A percentile compares a stretch with the other conserved stretches of the same genome.
These are phyloP conservation scores for Eumacrocentrus americanus DNA, from an alignment of 2,888 invertebrate species.

Conservation along the genomic window DNA sequence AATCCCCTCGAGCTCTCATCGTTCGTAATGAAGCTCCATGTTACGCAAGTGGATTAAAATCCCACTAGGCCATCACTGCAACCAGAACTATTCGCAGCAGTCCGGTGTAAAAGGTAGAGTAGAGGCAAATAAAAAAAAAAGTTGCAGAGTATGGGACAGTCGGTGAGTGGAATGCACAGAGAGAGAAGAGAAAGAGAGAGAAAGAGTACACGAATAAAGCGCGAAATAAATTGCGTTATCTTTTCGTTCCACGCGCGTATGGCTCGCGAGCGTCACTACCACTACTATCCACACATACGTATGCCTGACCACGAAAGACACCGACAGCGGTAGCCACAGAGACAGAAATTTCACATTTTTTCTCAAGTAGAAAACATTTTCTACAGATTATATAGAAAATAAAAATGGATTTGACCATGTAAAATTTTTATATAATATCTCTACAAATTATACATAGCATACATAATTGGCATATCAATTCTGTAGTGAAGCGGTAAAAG, in stretches of 20 bases:
- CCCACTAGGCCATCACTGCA: neutral
- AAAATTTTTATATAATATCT: too few species aligned
- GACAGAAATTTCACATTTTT: too few species aligned
- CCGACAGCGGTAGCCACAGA: too few species aligned
- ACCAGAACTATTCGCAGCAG: neutral
- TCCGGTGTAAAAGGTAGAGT: constrained; percentile 9
- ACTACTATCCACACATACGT: constrained; percentile 40
- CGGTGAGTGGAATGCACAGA: constrained; percentile 39
- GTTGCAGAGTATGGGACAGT: constrained; percentile 29
- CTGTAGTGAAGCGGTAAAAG: too few species aligned
- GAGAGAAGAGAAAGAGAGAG: constrained; percentile 15
- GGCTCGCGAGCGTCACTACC: constrained; percentile 45
- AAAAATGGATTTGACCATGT: too few species aligned
- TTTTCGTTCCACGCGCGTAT: constrained; percentile 59
- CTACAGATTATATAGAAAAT: too few species aligned
- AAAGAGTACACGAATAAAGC: constrained; percentile 46
- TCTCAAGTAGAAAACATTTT: too few species aligned
- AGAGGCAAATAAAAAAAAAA: constrained; percentile 17
- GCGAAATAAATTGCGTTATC: constrained; percentile 58
- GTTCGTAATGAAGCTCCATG: neutral
- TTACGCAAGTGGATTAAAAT: constrained; percentile 4
- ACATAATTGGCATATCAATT: too few species aligned
- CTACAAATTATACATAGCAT: too few species aligned
- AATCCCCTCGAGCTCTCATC: neutral
- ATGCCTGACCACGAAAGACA: constrained; percentile 29